Percentiles rank a stretch among this genome's conserved stretches.
Evolutionary conservation across 1,140 invertebrate genomes (phyloP).

Genomic region (Palaemon carinicauda): DNA sequence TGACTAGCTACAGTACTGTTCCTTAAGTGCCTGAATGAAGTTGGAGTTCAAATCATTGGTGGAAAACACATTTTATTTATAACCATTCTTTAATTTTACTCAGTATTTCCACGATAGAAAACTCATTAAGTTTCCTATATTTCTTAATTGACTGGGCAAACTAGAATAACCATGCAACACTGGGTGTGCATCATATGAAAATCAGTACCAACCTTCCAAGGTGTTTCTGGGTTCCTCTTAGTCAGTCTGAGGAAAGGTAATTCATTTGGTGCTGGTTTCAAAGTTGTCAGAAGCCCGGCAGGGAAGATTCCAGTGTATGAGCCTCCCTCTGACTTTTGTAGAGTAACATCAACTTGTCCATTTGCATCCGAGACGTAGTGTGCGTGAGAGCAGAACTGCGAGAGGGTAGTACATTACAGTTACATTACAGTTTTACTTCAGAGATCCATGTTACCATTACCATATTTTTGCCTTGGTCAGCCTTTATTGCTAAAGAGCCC

Average conservation of each 20-base stretch:
- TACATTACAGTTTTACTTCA: too few relatives aligned
- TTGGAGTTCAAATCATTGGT: too few relatives aligned
- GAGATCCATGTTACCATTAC: too few relatives aligned
- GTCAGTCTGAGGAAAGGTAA: neutral
- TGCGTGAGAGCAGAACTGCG: conserved; percentile 43
- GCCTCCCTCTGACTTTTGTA: conserved; percentile 22
- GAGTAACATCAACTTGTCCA: conserved; percentile 32
- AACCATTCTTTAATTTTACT: too few relatives aligned
- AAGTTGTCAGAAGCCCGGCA: conserved; percentile 34
- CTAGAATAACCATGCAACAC: neutral
- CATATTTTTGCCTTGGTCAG: too few relatives aligned
- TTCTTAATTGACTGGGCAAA: neutral
- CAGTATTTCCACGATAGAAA: too few relatives aligned
- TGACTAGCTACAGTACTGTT: too few relatives aligned
- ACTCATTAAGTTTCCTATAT: too few relatives aligned
- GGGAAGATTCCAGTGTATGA: conserved; percentile 51
- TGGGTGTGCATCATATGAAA: neutral
- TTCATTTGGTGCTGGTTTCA: conserved; percentile 10
- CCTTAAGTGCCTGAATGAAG: too few relatives aligned
- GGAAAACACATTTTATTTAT: too few relatives aligned
- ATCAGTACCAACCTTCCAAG: conserved; percentile 28
- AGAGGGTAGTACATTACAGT: neutral
- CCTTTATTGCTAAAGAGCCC: too few relatives aligned
- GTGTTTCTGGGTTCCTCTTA: neutral
- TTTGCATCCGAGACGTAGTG: conserved; percentile 37